Percentiles rank a stretch among this genome's conserved stretches.
Conservation (phyloP, 2,888 invertebrate species). For the Lepidonotus clava region DNA sequence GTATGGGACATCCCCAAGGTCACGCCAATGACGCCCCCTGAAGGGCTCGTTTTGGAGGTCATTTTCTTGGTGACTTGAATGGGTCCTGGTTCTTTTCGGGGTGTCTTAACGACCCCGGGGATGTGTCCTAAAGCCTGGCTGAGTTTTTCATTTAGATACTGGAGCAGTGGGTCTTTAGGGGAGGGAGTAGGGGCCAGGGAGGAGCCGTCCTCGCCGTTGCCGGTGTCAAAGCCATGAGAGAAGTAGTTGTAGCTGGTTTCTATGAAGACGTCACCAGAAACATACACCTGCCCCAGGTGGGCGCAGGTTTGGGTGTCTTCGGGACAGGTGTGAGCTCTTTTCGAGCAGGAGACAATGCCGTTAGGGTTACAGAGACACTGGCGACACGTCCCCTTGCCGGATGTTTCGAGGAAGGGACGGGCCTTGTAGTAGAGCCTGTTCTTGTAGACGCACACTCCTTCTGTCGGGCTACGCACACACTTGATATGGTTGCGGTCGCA, state of each 20-base stretch:
- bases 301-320: neutral
- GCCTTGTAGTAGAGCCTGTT: constrained; percentile 21
- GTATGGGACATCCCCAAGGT: neutral
- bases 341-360: neutral
- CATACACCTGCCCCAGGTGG: neutral
- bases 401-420: neutral
- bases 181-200: neutral
- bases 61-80: neutral
- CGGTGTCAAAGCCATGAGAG: neutral
- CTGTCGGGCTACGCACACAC: neutral
- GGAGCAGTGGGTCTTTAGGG: neutral
- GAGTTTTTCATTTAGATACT: constrained; percentile 29
- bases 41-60: neutral
- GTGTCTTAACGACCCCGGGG: neutral
- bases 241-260: constrained; percentile 10
- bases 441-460: constrained; percentile 44
- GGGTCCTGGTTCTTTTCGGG: neutral
- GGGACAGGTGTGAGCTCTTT: neutral
- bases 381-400: neutral
- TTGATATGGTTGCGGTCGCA: constrained; percentile 21
- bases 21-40: neutral
- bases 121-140: neutral
- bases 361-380: constrained; percentile 31
- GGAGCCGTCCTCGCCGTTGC: neutral
- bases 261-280: constrained; percentile 26